A percentile compares a stretch with the other conserved stretches of the same genome.
Conservation (phyloP, 2,888 invertebrate species). For the Leuctra nigra region DNA sequence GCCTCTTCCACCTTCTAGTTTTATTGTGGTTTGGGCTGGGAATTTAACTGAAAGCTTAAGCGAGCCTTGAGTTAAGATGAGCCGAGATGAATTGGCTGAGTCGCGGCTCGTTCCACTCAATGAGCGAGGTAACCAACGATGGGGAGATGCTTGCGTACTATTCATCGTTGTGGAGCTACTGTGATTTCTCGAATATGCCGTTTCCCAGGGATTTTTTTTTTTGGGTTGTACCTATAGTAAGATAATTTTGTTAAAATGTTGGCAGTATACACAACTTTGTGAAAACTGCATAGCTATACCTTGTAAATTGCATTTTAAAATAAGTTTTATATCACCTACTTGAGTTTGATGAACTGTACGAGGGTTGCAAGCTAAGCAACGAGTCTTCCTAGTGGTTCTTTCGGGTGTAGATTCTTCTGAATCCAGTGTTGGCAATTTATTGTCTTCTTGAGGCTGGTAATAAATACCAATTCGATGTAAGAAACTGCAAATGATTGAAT, state of each 20-base stretch:
- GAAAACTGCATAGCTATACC: too few relatives aligned
- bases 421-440: conserved; percentile 3
- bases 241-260: too few relatives aligned
- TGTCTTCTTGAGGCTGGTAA: conserved; percentile 6
- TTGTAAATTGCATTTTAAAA: too few relatives aligned
- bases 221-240: too few relatives aligned
- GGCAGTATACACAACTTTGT: too few relatives aligned
- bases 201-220: too few relatives aligned
- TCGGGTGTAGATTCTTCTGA: background rate
- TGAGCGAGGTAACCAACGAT: background rate
- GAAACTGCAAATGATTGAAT: conserved; percentile 30
- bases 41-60: conserved; percentile 39
- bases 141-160: background rate
- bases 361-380: conserved; percentile 25
- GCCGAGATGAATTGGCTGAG: conserved; percentile 31
- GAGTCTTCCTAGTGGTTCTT: conserved; percentile 12
- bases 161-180: background rate
- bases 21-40: conserved; percentile 39
- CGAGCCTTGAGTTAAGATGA: conserved; percentile 38
- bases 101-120: background rate
- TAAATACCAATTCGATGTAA: conserved; percentile 31
- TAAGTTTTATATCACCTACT: background rate
- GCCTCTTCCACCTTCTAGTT: conserved; percentile 34
- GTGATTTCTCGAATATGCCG: background rate
- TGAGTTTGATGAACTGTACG: background rate